These are phyloP conservation scores for Coelopa pilipes DNA, from an alignment of 2,888 invertebrate species.

Conservation along the genomic window DNA sequence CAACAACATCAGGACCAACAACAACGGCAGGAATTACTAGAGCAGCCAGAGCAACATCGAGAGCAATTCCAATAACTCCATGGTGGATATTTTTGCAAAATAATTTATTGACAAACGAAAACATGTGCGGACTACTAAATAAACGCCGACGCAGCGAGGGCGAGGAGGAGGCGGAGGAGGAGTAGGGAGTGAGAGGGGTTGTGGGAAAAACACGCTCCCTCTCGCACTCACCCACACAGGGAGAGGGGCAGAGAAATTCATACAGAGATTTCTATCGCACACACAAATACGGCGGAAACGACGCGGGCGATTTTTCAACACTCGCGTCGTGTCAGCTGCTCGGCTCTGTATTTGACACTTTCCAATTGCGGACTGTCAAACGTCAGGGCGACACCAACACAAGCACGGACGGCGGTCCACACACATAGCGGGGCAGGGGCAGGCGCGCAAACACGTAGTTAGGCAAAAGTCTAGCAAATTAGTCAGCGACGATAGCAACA, in stretches of 20 bases:
- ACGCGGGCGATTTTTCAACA: too few species aligned
- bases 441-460: too few species aligned
- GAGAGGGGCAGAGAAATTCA: not conserved
- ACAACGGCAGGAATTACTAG: not conserved
- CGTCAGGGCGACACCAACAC: not conserved
- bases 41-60: not conserved
- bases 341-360: constrained; percentile 7
- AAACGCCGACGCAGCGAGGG: too few species aligned
- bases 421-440: too few species aligned
- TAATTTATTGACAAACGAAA: constrained; percentile 16
- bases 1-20: not conserved
- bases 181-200: not conserved
- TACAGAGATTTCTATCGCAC: not conserved
- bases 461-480: constrained; percentile 18
- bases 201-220: not conserved
- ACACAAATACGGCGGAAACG: too few species aligned
- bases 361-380: constrained; percentile 18
- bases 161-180: too few species aligned
- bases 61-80: too few species aligned
- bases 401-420: too few species aligned
- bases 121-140: not conserved
- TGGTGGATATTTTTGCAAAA: too few species aligned
- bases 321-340: not conserved
- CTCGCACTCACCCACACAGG: not conserved
- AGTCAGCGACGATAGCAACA: not conserved